Base-by-base conservation (phyloP, 2,113 vertebrate species). In the Dipodomys merriami region DNA sequence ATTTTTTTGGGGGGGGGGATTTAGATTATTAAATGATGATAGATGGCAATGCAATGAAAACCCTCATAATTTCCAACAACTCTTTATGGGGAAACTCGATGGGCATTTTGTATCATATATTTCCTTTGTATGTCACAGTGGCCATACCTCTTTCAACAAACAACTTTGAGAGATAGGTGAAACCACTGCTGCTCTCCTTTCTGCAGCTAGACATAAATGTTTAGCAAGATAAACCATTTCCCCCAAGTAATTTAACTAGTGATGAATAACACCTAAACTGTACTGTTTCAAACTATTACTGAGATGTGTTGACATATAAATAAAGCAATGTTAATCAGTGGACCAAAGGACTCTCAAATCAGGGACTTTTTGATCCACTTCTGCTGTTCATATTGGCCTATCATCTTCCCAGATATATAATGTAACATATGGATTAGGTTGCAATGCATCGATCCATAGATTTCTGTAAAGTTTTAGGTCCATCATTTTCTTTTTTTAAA, bases 11-110 rank as follows among this genome's bases (percentile, higher is more conserved):
- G 44, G 35, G 49, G 49, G 49, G 8, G 35, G 53, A 90, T 82
- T 92, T 79, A 68, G 73, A 86, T 86, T 27, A 86, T 49, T n/a
- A 85, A 35, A 78, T 62, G 76, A 7, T 33, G 19, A 93, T 18
- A 92, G 9, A 23, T n/a, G 91, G 8, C 35, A 30, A 3, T 49
- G 16, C 25, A 86, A 88, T 88, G 9, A 73, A 88, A 83, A 87
- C 64, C 74, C 25, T 72, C 53, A 68, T 53, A 80, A 85, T 73
- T 64, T 69, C 71, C 7, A 62, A 39, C 13, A 69, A 53, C 77
- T 79, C 33, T 69, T 33, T 62, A 18, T 33, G 73, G 49, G n/a
- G 64, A 72, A 87, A 62, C 1, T 20, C 64, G 46, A 82, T 7
- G 74, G 80, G 46, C 29, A 76, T 80, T 68, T 86, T 82, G 71